Conservation (phyloP, 53 echinoderm and acorn worm genomes). For the Paelopatides confundens region DNA sequence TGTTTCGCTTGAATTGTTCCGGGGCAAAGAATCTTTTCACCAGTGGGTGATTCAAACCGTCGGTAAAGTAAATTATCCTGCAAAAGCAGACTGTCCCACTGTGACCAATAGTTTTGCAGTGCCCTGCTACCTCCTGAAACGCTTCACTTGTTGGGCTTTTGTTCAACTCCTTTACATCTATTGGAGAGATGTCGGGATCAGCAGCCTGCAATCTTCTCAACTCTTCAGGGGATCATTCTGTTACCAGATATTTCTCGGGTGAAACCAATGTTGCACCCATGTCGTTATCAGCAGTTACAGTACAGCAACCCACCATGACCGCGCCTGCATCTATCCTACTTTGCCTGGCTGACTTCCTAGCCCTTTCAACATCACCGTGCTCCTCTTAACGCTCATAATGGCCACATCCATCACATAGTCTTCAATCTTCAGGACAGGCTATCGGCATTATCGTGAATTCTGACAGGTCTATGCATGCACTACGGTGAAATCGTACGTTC, state of each 20-base stretch:
- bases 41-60: background rate
- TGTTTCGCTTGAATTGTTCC: background rate
- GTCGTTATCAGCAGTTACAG: background rate
- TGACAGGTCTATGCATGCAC: background rate
- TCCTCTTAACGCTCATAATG: background rate
- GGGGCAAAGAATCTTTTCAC: conserved; percentile 6
- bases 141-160: background rate
- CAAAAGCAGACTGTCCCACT: conserved; percentile 6
- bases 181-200: background rate
- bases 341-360: background rate
- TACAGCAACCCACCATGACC: background rate
- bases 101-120: conserved; percentile 1
- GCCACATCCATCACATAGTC: background rate
- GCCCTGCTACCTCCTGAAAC: background rate
- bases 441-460: background rate
- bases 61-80: background rate
- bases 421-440: background rate
- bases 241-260: background rate
- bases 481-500: background rate
- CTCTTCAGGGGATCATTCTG: background rate
- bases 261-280: background rate
- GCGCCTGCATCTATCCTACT: background rate
- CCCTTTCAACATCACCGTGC: background rate
- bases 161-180: background rate
- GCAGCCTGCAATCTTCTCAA: background rate